Percentiles rank a stretch among this genome's conserved stretches.
Conservation (phyloP, 92 coral and sea anemone genomes). For the Pocillopora meandrina region DNA sequence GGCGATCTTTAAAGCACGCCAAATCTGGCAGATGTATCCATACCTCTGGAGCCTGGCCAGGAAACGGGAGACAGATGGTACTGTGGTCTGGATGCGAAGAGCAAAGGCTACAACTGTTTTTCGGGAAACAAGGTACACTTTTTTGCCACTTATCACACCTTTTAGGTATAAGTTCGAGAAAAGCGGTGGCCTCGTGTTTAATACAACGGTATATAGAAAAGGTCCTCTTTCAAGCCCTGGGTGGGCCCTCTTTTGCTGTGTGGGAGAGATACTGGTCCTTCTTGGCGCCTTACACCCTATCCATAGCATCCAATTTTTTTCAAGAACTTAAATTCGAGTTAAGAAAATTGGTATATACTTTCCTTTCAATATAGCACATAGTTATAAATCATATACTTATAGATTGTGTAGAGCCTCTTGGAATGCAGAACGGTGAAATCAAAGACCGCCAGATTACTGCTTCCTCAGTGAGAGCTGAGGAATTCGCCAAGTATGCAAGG, state of each 20-base stretch:
- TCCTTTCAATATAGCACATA: too few species aligned
- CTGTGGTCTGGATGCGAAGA: slow-evolving; percentile 57
- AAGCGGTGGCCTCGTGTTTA: too few species aligned
- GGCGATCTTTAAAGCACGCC: slow-evolving; percentile 61
- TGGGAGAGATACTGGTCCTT: too few species aligned
- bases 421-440: slow-evolving; percentile 54
- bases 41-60: slow-evolving; percentile 67
- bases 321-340: too few species aligned
- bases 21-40: slow-evolving; percentile 64
- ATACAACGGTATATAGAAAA: too few species aligned
- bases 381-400: too few species aligned
- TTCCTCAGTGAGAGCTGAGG: slow-evolving; percentile 38
- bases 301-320: too few species aligned
- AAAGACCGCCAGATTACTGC: slow-evolving; percentile 70
- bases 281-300: not conserved
- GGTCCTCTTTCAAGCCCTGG: too few species aligned
- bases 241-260: too few species aligned
- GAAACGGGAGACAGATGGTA: slow-evolving; percentile 30
- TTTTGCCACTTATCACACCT: too few species aligned
- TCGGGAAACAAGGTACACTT: slow-evolving; percentile 56
- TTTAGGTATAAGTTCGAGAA: too few species aligned
- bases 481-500: slow-evolving; percentile 56
- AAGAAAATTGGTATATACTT: too few species aligned
- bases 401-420: slow-evolving; percentile 73
- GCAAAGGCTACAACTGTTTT: slow-evolving; percentile 55